A percentile compares a stretch with the other conserved stretches of the same genome.
Evolutionary conservation across 2,113 vertebrate species (phyloP).

Genomic region (Eublepharis macularius): DNA sequence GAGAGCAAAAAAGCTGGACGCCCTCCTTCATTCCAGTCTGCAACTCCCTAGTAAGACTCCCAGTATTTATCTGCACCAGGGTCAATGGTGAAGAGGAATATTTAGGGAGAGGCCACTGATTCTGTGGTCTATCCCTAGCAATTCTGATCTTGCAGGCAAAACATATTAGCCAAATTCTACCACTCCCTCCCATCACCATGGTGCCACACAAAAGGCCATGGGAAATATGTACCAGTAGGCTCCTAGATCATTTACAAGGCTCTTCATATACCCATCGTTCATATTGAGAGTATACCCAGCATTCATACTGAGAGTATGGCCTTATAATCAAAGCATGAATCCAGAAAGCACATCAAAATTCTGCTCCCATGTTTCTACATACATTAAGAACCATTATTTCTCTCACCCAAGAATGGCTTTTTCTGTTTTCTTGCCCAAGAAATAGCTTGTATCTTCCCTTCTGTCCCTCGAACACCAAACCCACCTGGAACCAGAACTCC

Average conservation of each 20-base stretch:
- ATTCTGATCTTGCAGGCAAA: not conserved
- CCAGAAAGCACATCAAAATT: not conserved
- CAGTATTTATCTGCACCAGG: not conserved
- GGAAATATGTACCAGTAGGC: not conserved
- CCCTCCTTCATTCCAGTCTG: not conserved
- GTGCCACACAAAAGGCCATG: not conserved
- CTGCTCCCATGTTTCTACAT: not conserved
- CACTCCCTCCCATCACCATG: not conserved
- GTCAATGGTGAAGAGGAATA: not conserved
- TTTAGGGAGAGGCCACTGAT: not conserved
- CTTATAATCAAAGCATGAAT: not conserved
- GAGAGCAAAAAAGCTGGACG: too few species aligned
- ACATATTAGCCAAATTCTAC: not conserved
- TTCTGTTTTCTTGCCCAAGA: slow-evolving; percentile 95
- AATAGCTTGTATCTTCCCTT: slow-evolving; percentile 97
- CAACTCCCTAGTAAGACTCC: not conserved
- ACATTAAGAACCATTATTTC: not conserved
- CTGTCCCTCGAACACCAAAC: slow-evolving; percentile 94
- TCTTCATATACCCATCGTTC: not conserved
- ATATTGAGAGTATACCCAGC: too few species aligned
- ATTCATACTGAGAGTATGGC: not conserved
- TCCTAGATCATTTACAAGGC: not conserved
- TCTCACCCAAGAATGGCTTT: slow-evolving; percentile 91
- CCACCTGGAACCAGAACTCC: slow-evolving; percentile 95
- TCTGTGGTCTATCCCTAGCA: not conserved